Conservation (phyloP, 1,140 invertebrate species). For the Magallana angulata region DNA sequence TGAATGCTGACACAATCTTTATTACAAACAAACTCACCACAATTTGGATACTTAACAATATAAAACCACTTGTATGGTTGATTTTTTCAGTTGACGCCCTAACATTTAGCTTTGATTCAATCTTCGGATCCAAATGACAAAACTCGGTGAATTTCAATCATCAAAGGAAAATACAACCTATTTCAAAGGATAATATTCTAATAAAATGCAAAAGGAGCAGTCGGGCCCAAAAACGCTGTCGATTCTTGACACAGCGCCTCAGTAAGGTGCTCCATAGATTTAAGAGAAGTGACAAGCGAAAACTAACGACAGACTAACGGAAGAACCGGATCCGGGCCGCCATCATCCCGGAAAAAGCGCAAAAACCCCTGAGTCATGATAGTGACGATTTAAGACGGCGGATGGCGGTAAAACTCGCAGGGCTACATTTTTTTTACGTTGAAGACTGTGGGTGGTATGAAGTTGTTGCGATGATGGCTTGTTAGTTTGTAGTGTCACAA, state of each 20-base stretch:
- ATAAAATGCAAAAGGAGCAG: conserved; percentile 31
- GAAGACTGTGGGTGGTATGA: conserved; percentile 26
- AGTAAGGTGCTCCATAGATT: neutral
- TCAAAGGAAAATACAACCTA: neutral
- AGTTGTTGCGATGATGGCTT: neutral
- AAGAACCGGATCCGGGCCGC: neutral
- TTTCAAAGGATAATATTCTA: conserved; percentile 34
- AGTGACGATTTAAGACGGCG: neutral
- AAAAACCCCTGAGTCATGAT: conserved; percentile 3
- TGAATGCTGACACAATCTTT: too few relatives aligned
- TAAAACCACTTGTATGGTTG: too few relatives aligned
- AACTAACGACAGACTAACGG: neutral
- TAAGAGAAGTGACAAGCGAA: conserved; percentile 20
- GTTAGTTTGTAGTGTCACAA: conserved; percentile 6
- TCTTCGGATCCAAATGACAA: neutral
- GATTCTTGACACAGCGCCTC: neutral
- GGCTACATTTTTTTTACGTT: neutral
- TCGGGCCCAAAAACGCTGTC: conserved; percentile 2
- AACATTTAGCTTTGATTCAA: neutral
- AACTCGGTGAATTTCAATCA: conserved; percentile 14
- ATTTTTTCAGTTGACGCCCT: neutral
- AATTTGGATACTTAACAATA: too few relatives aligned
- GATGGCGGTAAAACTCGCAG: neutral
- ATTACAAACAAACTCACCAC: too few relatives aligned
- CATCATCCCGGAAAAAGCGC: neutral